Evolutionary conservation across 2,113 vertebrate genomes (phyloP).

Genomic region (Himantopus leucocephalus): DNA sequence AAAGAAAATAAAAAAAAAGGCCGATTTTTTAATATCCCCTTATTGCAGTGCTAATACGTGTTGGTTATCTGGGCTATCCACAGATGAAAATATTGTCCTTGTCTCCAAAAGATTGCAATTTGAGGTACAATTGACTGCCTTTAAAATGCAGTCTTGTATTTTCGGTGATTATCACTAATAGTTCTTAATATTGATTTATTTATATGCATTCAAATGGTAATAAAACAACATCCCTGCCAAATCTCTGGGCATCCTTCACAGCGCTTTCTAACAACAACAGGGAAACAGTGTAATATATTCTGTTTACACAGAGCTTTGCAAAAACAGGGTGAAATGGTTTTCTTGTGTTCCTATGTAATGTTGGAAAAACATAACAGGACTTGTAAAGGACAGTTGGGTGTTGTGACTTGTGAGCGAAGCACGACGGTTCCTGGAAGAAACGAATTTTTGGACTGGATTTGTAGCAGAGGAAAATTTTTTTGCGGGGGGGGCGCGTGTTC

Average conservation of each 20-base stretch:
- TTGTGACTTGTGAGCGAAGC: not conserved
- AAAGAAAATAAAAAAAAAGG: not conserved
- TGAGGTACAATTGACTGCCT: not conserved
- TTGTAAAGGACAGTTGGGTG: not conserved
- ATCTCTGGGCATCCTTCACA: not conserved
- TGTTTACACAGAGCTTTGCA: not conserved
- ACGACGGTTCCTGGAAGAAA: not conserved
- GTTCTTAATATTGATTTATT: conserved; percentile 40
- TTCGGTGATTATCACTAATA: conserved; percentile 32
- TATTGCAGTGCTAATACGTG: not conserved
- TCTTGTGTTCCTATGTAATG: accelerated
- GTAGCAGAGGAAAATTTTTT: too few species aligned
- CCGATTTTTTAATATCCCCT: not conserved
- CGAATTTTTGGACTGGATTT: not conserved
- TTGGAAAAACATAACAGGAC: not conserved
- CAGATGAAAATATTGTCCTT: not conserved
- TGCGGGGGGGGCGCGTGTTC: not conserved
- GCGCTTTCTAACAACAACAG: not conserved
- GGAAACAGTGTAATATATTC: not conserved
- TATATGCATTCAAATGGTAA: not conserved
- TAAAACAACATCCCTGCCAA: not conserved
- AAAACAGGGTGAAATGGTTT: not conserved
- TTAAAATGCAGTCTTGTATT: not conserved
- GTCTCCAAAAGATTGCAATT: not conserved
- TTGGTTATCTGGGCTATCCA: not conserved